Percentiles rank a stretch among this genome's conserved stretches.
Conservation (phyloP, 2,113 vertebrate genomes). For the Scomber japonicus region DNA sequence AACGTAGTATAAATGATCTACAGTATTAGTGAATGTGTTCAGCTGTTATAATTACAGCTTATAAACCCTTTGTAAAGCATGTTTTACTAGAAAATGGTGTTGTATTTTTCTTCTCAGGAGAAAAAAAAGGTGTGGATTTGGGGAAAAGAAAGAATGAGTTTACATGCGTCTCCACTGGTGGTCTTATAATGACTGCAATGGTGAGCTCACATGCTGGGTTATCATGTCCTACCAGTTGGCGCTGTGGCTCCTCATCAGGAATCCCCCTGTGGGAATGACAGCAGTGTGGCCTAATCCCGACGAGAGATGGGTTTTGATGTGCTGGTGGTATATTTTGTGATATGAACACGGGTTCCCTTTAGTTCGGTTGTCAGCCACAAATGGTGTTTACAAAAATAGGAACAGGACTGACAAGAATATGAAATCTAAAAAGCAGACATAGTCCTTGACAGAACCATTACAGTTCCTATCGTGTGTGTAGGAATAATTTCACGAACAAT, state of each 20-base stretch:
- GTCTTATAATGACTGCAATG: slow-evolving; percentile 38
- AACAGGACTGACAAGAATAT: slow-evolving; percentile 32
- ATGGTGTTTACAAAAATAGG: slow-evolving; percentile 39
- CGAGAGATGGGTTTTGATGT: slow-evolving; percentile 59
- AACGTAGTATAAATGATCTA: background rate
- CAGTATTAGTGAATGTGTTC: background rate
- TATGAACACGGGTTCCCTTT: slow-evolving; percentile 44
- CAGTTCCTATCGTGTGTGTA: slow-evolving; percentile 2
- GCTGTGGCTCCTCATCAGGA: slow-evolving; percentile 46
- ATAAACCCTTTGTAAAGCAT: background rate
- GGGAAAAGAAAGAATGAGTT: slow-evolving; percentile 14
- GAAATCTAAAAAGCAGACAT: slow-evolving; percentile 40
- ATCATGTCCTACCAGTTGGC: slow-evolving; percentile 53
- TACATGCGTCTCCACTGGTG: slow-evolving; percentile 24
- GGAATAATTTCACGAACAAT: slow-evolving; percentile 38
- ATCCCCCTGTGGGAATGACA: slow-evolving; percentile 55
- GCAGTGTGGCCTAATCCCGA: slow-evolving; percentile 48
- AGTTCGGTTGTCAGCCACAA: slow-evolving; percentile 42
- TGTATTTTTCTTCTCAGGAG: slow-evolving; percentile 5
- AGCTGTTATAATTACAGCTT: background rate
- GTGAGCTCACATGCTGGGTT: slow-evolving; percentile 52
- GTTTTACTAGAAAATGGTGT: background rate
- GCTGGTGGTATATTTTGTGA: slow-evolving; percentile 43
- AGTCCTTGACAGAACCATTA: slow-evolving; percentile 28
- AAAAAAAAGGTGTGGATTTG: slow-evolving; percentile 16